Evolutionary conservation across 2,797 vertebrate genomes (phyloP), one percentile per base, ranked within the genome.

Genomic region (Tamandua tetradactyla): DNA sequence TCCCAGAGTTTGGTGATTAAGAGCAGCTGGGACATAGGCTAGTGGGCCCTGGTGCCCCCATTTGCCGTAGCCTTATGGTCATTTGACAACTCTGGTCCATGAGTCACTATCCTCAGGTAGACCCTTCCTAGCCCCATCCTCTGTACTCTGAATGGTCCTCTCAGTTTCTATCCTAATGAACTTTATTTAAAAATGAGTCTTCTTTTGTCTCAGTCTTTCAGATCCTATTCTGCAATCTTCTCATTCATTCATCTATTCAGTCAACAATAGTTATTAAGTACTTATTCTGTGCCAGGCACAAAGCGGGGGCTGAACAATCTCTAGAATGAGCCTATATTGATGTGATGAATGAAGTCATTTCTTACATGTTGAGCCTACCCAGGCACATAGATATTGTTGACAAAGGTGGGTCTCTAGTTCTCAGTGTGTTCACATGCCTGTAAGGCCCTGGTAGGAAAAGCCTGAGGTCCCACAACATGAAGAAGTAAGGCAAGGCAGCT

Each of bases 341-440:
- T 25, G 27, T 76, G 23, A 3, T 14, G 44, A 40, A 7, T 9
- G 23, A 57, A 55, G 55, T 32, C 22, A 1, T 20, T 32, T 40
- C 23, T 52, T 30, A 23, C 11, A 17, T 13, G 15, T 10, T 7
- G 42, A 20, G 47, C 3, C 12, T 1, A 0, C 71, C 55, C 2
- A 64, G 57, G 40, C 72, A 68, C 32, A 3, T 13, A 2, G 44
- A 1, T 44, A 62, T n/a, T 5, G 15, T 59, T 40, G 66, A n/a
- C 37, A 49, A 22, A 44, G 40, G 27, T 1, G 18, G 17, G 18
- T 72, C 57, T 62, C 35, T 71, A 52, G 40, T 72, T 79, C 15
- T 57, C 35, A 1, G 30, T 18, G 74, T n/a, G 27, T 4, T 55
- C 20, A 35, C 4, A 0, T 1, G 4, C 30, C 42, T 27, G 22